Evolutionary conservation across 2,113 vertebrate genomes (phyloP).

Genomic region (Trematocara unimaculatum): DNA sequence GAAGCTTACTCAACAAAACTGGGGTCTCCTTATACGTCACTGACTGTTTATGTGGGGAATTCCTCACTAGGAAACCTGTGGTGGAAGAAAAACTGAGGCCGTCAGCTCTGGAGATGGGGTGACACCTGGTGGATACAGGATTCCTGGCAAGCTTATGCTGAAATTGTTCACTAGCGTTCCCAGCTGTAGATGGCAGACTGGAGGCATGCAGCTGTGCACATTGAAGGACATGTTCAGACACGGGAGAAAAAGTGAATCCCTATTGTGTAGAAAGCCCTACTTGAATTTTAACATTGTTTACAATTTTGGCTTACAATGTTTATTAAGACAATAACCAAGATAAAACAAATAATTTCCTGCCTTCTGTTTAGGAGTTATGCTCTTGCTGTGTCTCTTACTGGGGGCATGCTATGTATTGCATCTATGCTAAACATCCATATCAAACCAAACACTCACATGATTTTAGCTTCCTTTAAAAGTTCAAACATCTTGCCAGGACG

Average conservation of each 20-base stretch:
- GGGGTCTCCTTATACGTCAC: slow-evolving; percentile 64
- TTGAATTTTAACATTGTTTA: not conserved
- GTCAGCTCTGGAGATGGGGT: not conserved
- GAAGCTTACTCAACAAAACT: slow-evolving; percentile 45
- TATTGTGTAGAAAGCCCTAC: not conserved
- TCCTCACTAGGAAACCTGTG: slow-evolving; percentile 33
- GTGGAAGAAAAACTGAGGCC: not conserved
- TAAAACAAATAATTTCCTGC: not conserved
- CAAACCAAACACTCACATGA: not conserved
- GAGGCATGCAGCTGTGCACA: not conserved
- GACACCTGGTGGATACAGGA: slow-evolving; percentile 57
- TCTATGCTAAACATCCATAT: not conserved
- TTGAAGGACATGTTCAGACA: not conserved
- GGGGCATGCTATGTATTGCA: not conserved
- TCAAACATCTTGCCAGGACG: accelerated
- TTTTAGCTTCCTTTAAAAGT: not conserved
- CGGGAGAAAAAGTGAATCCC: not conserved
- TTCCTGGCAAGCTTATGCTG: not conserved
- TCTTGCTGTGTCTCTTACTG: not conserved
- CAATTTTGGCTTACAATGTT: not conserved
- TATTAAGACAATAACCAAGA: not conserved
- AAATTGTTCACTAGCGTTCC: not conserved
- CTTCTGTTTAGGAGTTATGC: not conserved
- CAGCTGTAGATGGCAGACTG: not conserved
- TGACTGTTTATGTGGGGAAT: slow-evolving; percentile 56